Conservation (phyloP, 2,113 vertebrate species). For the Mugil cephalus region DNA sequence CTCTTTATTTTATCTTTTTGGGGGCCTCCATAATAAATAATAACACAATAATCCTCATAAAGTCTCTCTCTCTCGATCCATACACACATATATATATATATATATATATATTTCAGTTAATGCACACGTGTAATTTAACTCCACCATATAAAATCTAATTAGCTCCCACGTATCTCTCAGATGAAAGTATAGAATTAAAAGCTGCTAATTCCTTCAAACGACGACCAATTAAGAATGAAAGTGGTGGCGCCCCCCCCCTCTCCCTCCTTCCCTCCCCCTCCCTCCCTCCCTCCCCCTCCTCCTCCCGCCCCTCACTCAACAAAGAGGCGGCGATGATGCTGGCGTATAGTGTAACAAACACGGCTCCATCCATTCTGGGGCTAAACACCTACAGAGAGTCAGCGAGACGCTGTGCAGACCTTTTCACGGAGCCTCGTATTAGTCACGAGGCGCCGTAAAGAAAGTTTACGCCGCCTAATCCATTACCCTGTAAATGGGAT, state of each 20-base stretch:
- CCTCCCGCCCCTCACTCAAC: background rate
- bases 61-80: too few relatives aligned
- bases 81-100: too few relatives aligned
- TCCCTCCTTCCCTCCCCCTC: background rate
- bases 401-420: slow-evolving; percentile 37
- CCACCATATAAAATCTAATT: too few relatives aligned
- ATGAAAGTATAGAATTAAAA: slow-evolving; percentile 70
- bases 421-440: slow-evolving; percentile 75
- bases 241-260: slow-evolving; percentile 41
- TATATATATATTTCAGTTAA: too few relatives aligned
- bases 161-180: slow-evolving; percentile 47
- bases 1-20: too few relatives aligned
- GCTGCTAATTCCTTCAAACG: slow-evolving; percentile 74
- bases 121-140: background rate
- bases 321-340: slow-evolving; percentile 28
- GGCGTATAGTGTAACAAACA: too few relatives aligned
- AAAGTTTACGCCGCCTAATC: slow-evolving; percentile 85
- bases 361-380: background rate
- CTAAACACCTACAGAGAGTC: slow-evolving; percentile 30
- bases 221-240: slow-evolving; percentile 71
- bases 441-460: slow-evolving; percentile 82
- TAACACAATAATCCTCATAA: too few relatives aligned
- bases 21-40: too few relatives aligned
- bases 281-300: background rate
- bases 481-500: slow-evolving; percentile 95